A percentile compares a stretch with the other conserved stretches of the same genome.
Conservation (phyloP, 2,797 vertebrate genomes). For the Melanotaenia boesemani region DNA sequence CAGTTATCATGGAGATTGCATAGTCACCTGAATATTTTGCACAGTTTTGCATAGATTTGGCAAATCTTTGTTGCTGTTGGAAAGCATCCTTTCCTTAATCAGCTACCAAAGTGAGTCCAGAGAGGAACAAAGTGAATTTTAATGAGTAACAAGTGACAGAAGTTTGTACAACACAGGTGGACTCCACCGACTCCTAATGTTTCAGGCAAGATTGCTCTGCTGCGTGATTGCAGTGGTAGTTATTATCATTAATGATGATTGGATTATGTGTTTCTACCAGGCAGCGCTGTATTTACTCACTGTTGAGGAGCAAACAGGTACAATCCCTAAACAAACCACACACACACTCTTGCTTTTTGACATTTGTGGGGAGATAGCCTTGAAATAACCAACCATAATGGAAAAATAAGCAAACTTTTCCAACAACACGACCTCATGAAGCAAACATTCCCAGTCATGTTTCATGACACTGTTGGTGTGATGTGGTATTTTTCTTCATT, state of each 20-base stretch:
- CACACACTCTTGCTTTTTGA: neutral
- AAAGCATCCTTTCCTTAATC: constrained; percentile 1
- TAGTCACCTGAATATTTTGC: neutral
- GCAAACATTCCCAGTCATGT: neutral
- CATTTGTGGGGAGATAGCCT: neutral
- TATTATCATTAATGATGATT: constrained; percentile 50
- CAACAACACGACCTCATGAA: neutral
- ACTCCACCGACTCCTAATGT: constrained; percentile 12
- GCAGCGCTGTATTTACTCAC: constrained; percentile 42
- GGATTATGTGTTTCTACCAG: constrained; percentile 34
- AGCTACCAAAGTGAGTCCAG: neutral
- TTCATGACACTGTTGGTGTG: neutral
- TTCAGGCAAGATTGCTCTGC: constrained; percentile 11
- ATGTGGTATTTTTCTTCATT: neutral
- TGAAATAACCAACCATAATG: neutral
- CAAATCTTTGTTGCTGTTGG: neutral
- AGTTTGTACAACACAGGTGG: constrained; percentile 12
- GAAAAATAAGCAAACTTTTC: neutral
- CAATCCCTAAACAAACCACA: constrained; percentile 9
- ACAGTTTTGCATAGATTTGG: constrained; percentile 4
- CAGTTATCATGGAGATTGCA: constrained; percentile 6
- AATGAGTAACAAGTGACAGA: constrained; percentile 7
- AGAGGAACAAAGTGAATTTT: neutral
- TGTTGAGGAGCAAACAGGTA: constrained; percentile 20
- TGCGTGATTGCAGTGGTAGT: constrained; percentile 44